Evolutionary conservation across 2,797 vertebrate genomes (phyloP), one percentile per base, ranked within the genome.

Genomic region (Microctenopoma lineatum): DNA sequence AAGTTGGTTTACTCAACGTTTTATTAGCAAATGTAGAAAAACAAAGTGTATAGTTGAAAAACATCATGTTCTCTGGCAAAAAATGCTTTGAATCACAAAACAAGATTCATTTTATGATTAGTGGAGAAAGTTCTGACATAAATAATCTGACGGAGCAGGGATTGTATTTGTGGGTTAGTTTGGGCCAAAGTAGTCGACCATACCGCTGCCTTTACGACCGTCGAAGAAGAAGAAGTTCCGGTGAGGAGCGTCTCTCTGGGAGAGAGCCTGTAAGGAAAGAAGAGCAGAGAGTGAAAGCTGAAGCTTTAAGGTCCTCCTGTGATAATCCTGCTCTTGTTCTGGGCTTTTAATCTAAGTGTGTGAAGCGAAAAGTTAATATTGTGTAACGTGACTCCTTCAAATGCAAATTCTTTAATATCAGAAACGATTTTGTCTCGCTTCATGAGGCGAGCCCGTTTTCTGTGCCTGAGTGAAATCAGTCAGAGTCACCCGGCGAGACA

Each of bases 151-250:
- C 26, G 0, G 25, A 51, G 48, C 3, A 36, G 64, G 45, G 38
- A n/a, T 52, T 26, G 18, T 6, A 0, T 21, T 21, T 21, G 21
- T 0, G 4, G 25, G 74, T 92, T 57, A 94, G 69, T 94, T 91
- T 0, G 92, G 87, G 51, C 95, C 95, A 2, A 98, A 93, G 83
- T 90, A 94, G 80, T 98, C 97, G 12, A 98, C 96, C 9, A 96
- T 67, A 0, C 97, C 96, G 3, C 84, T 96, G 39, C 97, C 96
- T 88, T 95, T 96, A 34, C 95, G 92, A 10, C 95, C 97, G 0
- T 98, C 95, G 0, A 98, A 98, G 89, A 98, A 98, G 93, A 98
- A 98, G 91, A 97, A 97, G 85, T 98, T 98, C 79, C 96, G 94
- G 91, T 97, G 96, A 4, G 97, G 97, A 21, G 95, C 81, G n/a